Evolutionary conservation across 2,888 invertebrate species (phyloP).

Genomic region (Psococerastis gibbosa): DNA sequence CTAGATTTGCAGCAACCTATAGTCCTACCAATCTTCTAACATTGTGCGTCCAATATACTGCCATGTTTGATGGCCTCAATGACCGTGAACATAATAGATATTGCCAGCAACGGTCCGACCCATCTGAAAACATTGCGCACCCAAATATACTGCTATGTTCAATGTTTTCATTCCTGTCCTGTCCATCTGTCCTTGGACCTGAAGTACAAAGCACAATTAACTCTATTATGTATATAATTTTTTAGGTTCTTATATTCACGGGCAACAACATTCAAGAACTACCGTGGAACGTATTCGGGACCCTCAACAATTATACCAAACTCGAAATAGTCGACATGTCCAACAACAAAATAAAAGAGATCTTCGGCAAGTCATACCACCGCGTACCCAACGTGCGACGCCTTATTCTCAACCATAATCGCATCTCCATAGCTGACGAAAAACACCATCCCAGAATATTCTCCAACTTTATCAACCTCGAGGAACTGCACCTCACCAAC

Average conservation of each 20-base stretch:
- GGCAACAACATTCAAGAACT: slow-evolving; percentile 45
- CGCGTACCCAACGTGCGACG: slow-evolving; percentile 46
- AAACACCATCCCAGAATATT: slow-evolving; percentile 46
- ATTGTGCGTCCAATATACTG: too few species aligned
- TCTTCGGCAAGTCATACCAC: slow-evolving; percentile 55
- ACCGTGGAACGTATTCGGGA: slow-evolving; percentile 52
- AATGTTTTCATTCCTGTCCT: too few species aligned
- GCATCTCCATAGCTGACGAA: slow-evolving; percentile 38
- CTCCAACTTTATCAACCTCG: slow-evolving; percentile 47
- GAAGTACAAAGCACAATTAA: too few species aligned
- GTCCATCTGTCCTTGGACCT: too few species aligned
- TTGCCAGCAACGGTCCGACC: too few species aligned
- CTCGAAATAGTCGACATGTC: slow-evolving; percentile 52
- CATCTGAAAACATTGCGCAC: too few species aligned
- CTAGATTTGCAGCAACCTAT: too few species aligned
- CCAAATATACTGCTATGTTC: too few species aligned
- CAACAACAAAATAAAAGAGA: slow-evolving; percentile 46
- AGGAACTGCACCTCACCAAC: slow-evolving; percentile 49
- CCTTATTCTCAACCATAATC: slow-evolving; percentile 50
- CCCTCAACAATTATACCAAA: slow-evolving; percentile 33
- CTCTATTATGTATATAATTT: too few species aligned
- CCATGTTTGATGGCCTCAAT: too few species aligned
- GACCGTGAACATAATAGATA: too few species aligned
- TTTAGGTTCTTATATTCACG: slow-evolving; percentile 42
- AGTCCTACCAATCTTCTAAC: too few species aligned